These are phyloP conservation scores for Phrynosoma blainvillii DNA, from an alignment of 2,113 vertebrate genomes.

Conservation along the genomic window DNA sequence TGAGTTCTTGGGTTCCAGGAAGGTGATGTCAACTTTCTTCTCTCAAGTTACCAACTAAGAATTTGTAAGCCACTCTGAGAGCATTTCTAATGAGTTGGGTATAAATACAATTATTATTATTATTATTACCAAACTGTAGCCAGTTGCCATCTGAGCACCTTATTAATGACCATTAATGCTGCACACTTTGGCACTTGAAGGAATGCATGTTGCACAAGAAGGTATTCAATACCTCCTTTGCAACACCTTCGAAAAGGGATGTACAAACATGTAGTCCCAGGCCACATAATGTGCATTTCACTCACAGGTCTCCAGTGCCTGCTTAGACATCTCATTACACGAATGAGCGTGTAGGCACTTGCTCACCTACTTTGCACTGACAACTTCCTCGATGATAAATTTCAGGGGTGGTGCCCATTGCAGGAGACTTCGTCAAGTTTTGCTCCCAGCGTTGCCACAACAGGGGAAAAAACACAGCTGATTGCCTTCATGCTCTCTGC, in stretches of 20 bases:
- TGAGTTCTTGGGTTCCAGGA: too few relatives aligned
- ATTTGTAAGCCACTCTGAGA: too few relatives aligned
- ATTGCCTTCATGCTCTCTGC: not conserved
- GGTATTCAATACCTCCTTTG: too few relatives aligned
- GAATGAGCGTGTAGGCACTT: too few relatives aligned
- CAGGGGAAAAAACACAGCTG: not conserved
- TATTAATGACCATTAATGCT: too few relatives aligned
- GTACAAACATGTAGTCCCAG: too few relatives aligned
- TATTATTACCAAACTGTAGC: not conserved
- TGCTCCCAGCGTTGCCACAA: constrained; percentile 3
- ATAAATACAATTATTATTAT: too few relatives aligned
- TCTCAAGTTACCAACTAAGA: too few relatives aligned
- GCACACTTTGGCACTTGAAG: not conserved
- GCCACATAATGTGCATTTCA: not conserved
- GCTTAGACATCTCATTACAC: too few relatives aligned
- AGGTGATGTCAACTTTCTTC: too few relatives aligned
- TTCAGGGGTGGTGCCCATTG: not conserved
- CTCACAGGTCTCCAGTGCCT: not conserved
- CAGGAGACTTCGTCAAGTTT: not conserved
- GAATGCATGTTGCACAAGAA: not conserved
- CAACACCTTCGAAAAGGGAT: too few relatives aligned
- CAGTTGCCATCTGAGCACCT: not conserved
- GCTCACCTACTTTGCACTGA: not conserved
- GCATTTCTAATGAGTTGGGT: too few relatives aligned
- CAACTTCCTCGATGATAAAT: not conserved